These are phyloP conservation scores for Steinernema khuongi DNA, from an alignment of 1,140 invertebrate species.

Conservation along the genomic window DNA sequence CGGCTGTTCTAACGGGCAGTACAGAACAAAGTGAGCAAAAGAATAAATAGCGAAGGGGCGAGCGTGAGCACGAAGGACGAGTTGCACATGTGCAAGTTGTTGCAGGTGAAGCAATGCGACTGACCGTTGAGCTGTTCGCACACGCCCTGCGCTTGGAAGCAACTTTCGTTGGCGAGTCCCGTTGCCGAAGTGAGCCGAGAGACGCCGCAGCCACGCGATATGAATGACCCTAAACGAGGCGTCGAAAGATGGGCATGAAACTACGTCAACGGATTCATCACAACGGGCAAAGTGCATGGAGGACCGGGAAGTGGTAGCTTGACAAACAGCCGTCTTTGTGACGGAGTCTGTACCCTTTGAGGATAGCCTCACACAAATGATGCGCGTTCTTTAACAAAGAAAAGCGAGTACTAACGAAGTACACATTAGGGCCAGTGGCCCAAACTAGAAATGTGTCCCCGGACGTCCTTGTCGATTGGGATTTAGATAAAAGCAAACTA, in stretches of 20 bases:
- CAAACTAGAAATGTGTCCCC: too few relatives aligned
- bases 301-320: too few relatives aligned
- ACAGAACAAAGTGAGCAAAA: neutral
- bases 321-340: too few relatives aligned
- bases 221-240: constrained; percentile 19
- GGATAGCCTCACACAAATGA: too few relatives aligned
- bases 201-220: constrained; percentile 31
- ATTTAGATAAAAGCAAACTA: too few relatives aligned
- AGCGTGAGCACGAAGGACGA: constrained; percentile 12
- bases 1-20: neutral
- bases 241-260: neutral
- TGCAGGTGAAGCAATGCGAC: constrained; percentile 28
- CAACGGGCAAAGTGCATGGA: too few relatives aligned
- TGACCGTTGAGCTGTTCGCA: constrained; percentile 21
- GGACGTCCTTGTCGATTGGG: too few relatives aligned
- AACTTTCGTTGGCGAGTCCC: constrained; percentile 30
- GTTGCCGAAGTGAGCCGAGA: constrained; percentile 19
- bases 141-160: constrained; percentile 27
- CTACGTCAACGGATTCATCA: too few relatives aligned
- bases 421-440: too few relatives aligned
- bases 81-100: constrained; percentile 32
- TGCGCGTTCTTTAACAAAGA: too few relatives aligned
- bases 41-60: neutral
- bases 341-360: too few relatives aligned
- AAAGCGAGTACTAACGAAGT: too few relatives aligned